A percentile compares a stretch with the other conserved stretches of the same genome.
Evolutionary conservation across 2,888 invertebrate genomes (phyloP).

Genomic region (Tryphoninae sp.): DNA sequence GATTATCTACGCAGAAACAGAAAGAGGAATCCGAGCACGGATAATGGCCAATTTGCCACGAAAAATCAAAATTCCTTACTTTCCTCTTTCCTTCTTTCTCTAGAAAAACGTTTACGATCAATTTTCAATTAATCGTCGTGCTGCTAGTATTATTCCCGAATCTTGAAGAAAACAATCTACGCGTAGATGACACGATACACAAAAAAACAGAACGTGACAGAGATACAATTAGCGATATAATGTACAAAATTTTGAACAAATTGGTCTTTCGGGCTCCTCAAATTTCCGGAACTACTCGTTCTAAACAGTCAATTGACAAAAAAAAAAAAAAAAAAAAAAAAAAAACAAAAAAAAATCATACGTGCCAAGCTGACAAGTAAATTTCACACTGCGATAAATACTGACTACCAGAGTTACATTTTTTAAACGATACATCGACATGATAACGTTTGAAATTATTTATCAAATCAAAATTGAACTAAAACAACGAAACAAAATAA

Average conservation of each 20-base stretch:
- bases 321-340: too few species aligned
- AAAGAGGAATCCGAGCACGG: constrained; percentile 45
- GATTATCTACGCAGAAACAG: constrained; percentile 31
- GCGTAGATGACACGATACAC: constrained; percentile 7
- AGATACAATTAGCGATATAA: constrained; percentile 46
- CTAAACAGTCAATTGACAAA: constrained; percentile 3
- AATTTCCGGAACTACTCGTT: constrained; percentile 63
- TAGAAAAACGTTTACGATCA: constrained; percentile 1
- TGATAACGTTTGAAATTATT: constrained; percentile 63
- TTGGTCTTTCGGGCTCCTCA: constrained; percentile 66
- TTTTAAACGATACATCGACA: constrained; percentile 48
- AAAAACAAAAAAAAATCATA: not conserved
- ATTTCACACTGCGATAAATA: constrained; percentile 46
- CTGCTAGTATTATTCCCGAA: constrained; percentile 51
- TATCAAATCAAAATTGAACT: constrained; percentile 10
- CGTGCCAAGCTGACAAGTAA: constrained; percentile 7
- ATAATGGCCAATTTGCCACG: constrained; percentile 9
- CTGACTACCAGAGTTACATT: constrained; percentile 40
- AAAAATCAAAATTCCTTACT: constrained; percentile 1
- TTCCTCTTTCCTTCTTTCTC: constrained; percentile 8
- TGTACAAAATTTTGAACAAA: constrained; percentile 20
- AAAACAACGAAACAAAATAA: not conserved
- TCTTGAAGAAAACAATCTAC: constrained; percentile 25
- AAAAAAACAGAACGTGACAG: constrained; percentile 20
- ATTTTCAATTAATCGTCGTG: constrained; percentile 42